Base-by-base conservation (phyloP, 2,888 invertebrate species). In the Helobdella robusta region DNA sequence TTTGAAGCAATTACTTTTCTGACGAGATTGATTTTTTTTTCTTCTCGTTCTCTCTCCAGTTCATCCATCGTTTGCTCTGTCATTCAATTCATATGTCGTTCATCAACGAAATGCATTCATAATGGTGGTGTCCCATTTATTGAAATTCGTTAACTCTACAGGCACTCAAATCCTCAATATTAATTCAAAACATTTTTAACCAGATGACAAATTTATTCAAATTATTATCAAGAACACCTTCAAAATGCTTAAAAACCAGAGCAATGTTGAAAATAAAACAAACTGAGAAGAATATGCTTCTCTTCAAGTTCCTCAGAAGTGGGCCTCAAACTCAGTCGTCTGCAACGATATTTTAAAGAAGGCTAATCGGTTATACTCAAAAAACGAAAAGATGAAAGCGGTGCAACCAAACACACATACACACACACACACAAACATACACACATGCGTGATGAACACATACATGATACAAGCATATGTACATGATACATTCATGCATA, bases 251-350 rank as follows among this genome's bases (percentile, higher is more conserved):
- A 40, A 40, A 40, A 40, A 40, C 44, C n/a, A 11, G n/a, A 11
- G n/a, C 44, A 40, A 40, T 15, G 44, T n/a, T n/a, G 34, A 59
- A 2, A 32, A 1, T 58, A n/a, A 1, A 1, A 61, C n/a, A 8
- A 61, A 93, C 93, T 89, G 85, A 93, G 94, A 73, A 98, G 85
- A 80, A 98, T 98, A 80, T 98, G 97, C 75, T 95, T 86, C 80
- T 97, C 93, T 79, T 95, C 93, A 71, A 98, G 84, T 81, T 98
- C 97, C 80, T 95, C 94, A 71, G 90, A 89, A 59, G 95, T 92
- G 73, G 98, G 98, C 76, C 98, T 85, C 88, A 97, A 90, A 81
- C 95, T 95, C 76, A 98, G 84, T 75, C 97, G 87, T 79, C 97
- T 76, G 72, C n/a, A n/a, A n/a, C n/a, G n/a, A n/a, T n/a, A n/a